phyloP scores from a whole-genome alignment of 2,113 vertebrate genomes.

The Trichechus manatus region DNA sequence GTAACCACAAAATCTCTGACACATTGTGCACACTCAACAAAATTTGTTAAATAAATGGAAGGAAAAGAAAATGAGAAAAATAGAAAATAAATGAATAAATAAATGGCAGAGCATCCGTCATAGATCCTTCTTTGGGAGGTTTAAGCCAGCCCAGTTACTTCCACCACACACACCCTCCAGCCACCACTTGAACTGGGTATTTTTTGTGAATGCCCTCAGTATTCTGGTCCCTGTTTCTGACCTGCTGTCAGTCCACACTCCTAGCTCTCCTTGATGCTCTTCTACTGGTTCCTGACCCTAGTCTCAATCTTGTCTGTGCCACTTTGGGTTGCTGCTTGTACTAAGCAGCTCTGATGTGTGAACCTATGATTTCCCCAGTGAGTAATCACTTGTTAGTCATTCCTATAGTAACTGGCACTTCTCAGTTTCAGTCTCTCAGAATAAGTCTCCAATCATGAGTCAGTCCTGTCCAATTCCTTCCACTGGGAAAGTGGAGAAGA shows the following conservation, averaged over 20 bases:
- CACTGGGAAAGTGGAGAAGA: not conserved
- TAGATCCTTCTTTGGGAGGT: accelerated
- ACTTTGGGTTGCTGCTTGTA: not conserved
- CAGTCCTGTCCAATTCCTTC: too few species aligned
- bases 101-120: accelerated
- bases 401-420: not conserved
- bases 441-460: too few species aligned
- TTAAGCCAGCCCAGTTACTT: not conserved
- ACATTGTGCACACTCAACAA: not conserved
- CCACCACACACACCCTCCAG: accelerated
- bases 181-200: accelerated
- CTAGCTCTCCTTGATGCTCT: not conserved
- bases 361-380: not conserved
- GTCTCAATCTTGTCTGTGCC: not conserved
- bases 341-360: not conserved
- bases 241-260: too few species aligned
- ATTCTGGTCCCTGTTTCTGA: too few species aligned
- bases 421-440: not conserved
- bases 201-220: accelerated
- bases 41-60: not conserved
- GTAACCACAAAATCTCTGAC: not conserved
- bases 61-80: not conserved
- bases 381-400: not conserved
- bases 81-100: not conserved
- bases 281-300: accelerated